Evolutionary conservation across 1,140 invertebrate genomes (phyloP).

Genomic region (Conus ventricosus): DNA sequence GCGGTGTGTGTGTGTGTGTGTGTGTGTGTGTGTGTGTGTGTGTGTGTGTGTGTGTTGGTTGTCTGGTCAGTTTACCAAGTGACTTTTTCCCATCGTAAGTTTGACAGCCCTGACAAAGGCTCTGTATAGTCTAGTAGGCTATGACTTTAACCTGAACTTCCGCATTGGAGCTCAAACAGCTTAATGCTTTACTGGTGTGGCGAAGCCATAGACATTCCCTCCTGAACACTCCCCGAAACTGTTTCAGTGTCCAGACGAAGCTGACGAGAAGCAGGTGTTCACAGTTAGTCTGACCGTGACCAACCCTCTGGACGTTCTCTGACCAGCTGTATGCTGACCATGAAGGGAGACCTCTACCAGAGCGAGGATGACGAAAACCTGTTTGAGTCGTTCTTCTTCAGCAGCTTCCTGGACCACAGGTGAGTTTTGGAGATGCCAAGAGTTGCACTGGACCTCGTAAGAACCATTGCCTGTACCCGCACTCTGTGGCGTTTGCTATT

Average conservation of each 20-base stretch:
- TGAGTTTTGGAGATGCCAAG: neutral
- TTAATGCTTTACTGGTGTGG: too few species aligned
- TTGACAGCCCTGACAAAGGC: too few species aligned
- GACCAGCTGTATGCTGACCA: neutral
- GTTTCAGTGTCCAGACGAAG: neutral
- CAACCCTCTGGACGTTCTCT: conserved; percentile 17
- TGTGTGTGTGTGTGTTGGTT: too few species aligned
- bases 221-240: too few species aligned
- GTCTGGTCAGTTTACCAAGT: too few species aligned
- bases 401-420: neutral
- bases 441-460: neutral
- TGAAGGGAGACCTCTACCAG: conserved; percentile 7
- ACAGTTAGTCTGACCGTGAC: neutral
- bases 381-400: neutral
- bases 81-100: too few species aligned
- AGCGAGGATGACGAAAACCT: neutral
- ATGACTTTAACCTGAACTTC: too few species aligned
- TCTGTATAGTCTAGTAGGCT: too few species aligned
- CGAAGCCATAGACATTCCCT: too few species aligned
- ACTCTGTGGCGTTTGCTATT: neutral
- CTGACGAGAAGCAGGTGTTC: neutral
- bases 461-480: neutral
- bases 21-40: too few species aligned
- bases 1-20: too few species aligned
- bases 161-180: too few species aligned